Evolutionary conservation across 2,888 invertebrate genomes (phyloP), one percentile per base, ranked within the genome.

Genomic region (Meloe dianella): DNA sequence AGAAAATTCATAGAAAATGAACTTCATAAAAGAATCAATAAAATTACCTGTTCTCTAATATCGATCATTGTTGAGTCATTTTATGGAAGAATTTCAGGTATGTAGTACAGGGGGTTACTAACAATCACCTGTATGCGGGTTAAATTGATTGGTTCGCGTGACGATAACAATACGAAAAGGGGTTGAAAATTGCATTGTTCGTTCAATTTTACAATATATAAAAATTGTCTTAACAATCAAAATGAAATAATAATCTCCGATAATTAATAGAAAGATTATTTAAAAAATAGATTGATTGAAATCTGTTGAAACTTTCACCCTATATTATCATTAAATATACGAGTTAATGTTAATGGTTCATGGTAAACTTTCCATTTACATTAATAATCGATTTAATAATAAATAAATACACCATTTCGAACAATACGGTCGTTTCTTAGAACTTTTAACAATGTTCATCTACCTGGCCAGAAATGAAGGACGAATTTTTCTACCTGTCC

Each of bases 301-400:
- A n/a, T 38, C 38, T 38, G n/a, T 38, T 47, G 20, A 17, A 57
- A 27, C 57, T 66, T 66, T 61, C 60, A 66, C 63, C 66, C 66
- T 54, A 57, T 57, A 60, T 63, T 63, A 47, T 57, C 56, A 6
- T 38, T 38, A n/a, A 59, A 58, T 62, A 61, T 60, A n/a, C 38
- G 54, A 60, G 22, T 65, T 61, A 60, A 65, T 65, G 30, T 59
- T 60, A 41, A 47, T 62, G 61, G 29, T 62, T 56, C 51, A 54
- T 63, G 61, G 63, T 35, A 30, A 63, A 66, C 63, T 66, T 66
- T 66, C 66, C 59, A 66, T 51, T 66, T 61, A 66, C 61, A 60
- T 66, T 61, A 65, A 59, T 61, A 59, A 63, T 59, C 66, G 56
- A 66, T 66, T 66, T 66, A 59, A 61, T 62, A 32, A 54, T 59